These are phyloP conservation scores for Ramphastos sulfuratus DNA, from an alignment of 2,113 vertebrate genomes.

Conservation along the genomic window DNA sequence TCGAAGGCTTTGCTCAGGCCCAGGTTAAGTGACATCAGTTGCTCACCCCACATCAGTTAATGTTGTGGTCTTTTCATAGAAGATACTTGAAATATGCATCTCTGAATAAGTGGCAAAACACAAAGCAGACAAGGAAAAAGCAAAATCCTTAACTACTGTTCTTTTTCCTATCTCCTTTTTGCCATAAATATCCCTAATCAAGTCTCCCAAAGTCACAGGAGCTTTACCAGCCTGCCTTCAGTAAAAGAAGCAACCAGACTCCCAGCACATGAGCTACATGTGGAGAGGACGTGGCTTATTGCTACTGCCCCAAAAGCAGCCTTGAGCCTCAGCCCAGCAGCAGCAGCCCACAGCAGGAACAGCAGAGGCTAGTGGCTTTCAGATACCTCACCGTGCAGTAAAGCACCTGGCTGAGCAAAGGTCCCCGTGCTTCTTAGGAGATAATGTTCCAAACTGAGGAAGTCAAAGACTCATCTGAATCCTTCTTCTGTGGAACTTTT, in stretches of 20 bases:
- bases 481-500: not conserved
- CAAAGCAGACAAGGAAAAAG: not conserved
- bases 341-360: rapidly evolving
- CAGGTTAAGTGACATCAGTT: too few relatives aligned
- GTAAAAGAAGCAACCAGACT: not conserved
- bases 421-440: rapidly evolving
- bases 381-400: not conserved
- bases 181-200: not conserved
- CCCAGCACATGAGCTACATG: not conserved
- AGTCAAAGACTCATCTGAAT: not conserved
- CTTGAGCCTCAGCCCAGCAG: not conserved
- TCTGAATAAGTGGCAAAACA: not conserved
- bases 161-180: not conserved
- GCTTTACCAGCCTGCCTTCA: not conserved
- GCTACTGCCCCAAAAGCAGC: not conserved
- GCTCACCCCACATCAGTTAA: too few relatives aligned
- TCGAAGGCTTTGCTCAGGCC: too few relatives aligned
- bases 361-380: rapidly evolving
- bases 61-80: too few relatives aligned
- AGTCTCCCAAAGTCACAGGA: not conserved
- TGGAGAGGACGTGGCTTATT: not conserved
- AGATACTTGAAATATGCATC: not conserved
- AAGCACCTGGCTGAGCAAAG: not conserved
- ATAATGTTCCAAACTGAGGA: not conserved
- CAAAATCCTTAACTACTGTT: not conserved